Evolutionary conservation across 2,113 vertebrate genomes (phyloP).

Genomic region (Phalacrocorax carbo): DNA sequence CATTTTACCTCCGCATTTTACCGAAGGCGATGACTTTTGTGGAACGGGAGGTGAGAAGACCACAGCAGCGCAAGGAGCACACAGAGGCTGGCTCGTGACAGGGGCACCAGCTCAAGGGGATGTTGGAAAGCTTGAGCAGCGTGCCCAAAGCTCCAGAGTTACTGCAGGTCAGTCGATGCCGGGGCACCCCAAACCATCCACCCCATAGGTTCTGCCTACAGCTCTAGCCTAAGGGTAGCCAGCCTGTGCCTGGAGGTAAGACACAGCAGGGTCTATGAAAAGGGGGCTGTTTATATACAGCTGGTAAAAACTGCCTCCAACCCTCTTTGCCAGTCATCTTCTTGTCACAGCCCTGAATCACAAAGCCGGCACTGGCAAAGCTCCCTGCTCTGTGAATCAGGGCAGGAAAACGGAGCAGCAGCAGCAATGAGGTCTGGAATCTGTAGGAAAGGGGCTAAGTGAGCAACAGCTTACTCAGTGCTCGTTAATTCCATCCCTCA

Average conservation of each 20-base stretch:
- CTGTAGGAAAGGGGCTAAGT: neutral
- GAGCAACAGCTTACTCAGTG: neutral
- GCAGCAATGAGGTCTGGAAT: neutral
- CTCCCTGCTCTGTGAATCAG: neutral
- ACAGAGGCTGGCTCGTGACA: accelerated
- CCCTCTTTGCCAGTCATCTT: neutral
- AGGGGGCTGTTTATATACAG: neutral
- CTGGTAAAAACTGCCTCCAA: neutral
- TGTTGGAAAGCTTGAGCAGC: neutral
- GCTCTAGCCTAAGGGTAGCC: neutral
- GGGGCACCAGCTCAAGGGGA: accelerated
- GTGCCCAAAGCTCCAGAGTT: no score
- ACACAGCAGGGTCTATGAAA: neutral
- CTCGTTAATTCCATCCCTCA: neutral
- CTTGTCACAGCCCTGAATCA: neutral
- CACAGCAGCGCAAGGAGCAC: neutral
- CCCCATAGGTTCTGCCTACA: neutral
- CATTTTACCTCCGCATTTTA: neutral
- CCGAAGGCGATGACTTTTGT: accelerated
- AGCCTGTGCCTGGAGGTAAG: neutral
- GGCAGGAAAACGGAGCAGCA: neutral
- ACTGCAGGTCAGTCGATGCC: no score
- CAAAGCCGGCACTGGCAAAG: neutral
- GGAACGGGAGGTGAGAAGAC: neutral
- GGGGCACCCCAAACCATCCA: no score